Evolutionary conservation across 2,888 invertebrate species (phyloP), one percentile per base, ranked within the genome.

Genomic region (Pteria penguin): DNA sequence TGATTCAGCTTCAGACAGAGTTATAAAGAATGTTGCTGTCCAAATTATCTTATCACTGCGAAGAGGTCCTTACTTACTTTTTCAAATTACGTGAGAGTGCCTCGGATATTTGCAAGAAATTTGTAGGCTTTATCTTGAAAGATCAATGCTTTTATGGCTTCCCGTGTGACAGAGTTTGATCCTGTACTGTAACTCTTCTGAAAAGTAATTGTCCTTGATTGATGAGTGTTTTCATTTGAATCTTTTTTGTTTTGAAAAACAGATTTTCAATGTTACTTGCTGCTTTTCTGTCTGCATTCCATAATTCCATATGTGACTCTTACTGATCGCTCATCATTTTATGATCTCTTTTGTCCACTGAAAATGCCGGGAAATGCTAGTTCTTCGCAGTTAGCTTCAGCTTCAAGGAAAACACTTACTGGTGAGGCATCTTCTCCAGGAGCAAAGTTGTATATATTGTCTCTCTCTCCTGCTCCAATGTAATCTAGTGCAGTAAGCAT

Each of bases 1-100:
- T 24, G 75, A 82, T 72, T 86, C 84, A 58, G 84, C 82, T 18
- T 82, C 79, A 14, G 82, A 82, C 4, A 83, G 60, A 2, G 82
- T 75, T 4, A 73, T 11, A 66, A 83, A 85, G 27, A 75, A 83
- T 2, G 82, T 84, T 2, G 75, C 36, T 45, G 32, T 45, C 79
- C 79, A n/a, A 81, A 66, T 60, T 86, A 82, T 8, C 84, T 33
- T 1, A 85, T 84, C 79, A 83, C 78, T 2, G 82, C 86, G 69
- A 82, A 83, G 0, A 85, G 26, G 32, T 84, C 80, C 58, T 78
- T 85, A 18, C 71, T 77, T 2, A 71, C 71, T 57, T 73, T 57
- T 69, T 82, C 65, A 62, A 79, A 84, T 58, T 82, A 84, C 31
- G 80, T 78, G 11, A 84, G 87, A 5, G 82, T 76, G 1, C 81